Evolutionary conservation across 2,888 invertebrate species (phyloP), one percentile per base, ranked within the genome.

Genomic region (Dryocosmus kuriphilus): DNA sequence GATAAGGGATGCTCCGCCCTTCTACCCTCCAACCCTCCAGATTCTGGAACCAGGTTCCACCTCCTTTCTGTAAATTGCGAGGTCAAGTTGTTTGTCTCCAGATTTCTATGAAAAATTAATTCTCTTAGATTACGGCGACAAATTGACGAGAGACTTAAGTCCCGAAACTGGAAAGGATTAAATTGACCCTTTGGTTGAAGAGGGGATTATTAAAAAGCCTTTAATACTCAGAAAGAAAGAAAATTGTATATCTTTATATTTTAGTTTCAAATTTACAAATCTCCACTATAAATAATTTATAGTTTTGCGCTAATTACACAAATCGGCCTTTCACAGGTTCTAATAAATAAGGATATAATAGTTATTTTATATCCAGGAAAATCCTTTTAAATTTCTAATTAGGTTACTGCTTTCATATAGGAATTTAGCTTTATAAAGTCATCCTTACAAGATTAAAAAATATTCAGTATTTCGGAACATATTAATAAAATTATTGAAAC

Each of bases 1-100:
- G 71, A 71, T 71, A 71, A 71, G 71, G 51, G 71, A 46, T 71
- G 71, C 71, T 71, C 71, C 71, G 71, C 71, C 71, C 51, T 51
- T 51, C 41, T 16, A 30, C 27, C 19, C 46, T 67, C 67, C 41
- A 55, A 9, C 51, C 27, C 16, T 16, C 16, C 16, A 38, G n/a
- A 71, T 71, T 22, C 51, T 51, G 22, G 51, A 46, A 32, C 19
- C 71, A 46, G 67, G 71, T 30, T 30, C n/a, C 19, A 51, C 71
- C 51, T 60, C 24, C 38, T 65, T 22, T 16, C 41, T 24, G 6
- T 30, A 51, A 71, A 71, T 30, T 71, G 5, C 71, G n/a, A 71
- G 71, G 46, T 71, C 51, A 71, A 51, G 71, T 71, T 71, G 71
- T 71, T 46, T 11, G 30, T 51, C 24, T 30, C 51, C 30, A 51